Base-by-base conservation (phyloP, 2,888 invertebrate genomes). In the Abrostola tripartita region DNA sequence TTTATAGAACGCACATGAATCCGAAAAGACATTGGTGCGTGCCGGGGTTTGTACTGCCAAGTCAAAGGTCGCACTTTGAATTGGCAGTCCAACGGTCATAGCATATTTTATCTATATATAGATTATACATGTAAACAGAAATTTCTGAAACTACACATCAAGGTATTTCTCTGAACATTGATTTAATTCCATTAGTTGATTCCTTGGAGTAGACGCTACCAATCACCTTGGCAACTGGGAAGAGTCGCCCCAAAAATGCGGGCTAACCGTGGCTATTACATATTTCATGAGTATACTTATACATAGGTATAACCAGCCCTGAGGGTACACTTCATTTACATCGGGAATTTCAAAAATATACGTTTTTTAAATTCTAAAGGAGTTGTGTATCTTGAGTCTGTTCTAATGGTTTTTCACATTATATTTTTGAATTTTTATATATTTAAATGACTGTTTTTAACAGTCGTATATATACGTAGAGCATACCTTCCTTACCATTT, bases 271-370 rank as follows among this genome's bases (percentile, higher is more conserved):
- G 49, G 63, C 75, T 71, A 62, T 73, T 79, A 76, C 78, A 74
- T 79, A 79, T 79, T 79, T 75, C 79, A 79, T 77, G 79, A 79
- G 73, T 56, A 56, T 65, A 76, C 71, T 68, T 79, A 58, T 74
- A 67, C 67, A 37, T 44, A 52, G 55, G 58, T 53, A 63, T 64
- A 50, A 73, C 59, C 55, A 49, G 65, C 37, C 64, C 68, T 50
- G n/a, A 60, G 55, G 60, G 61, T 12, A 52, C 35, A 24, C 44
- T 52, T 61, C 47, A 44, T 58, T 69, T 60, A 56, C 61, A 53
- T 52, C 61, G 38, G 52, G 65, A 74, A 74, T 65, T 74, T 61
- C 65, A 47, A 74, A 51, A 57, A 72, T 52, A 59, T 59, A 50
- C 57, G 47, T 61, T 36, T 61, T 41, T 54, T 24, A 50, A 51